These are phyloP conservation scores for Oscheius onirici DNA, from an alignment of 2,888 invertebrate species.

Conservation along the genomic window DNA sequence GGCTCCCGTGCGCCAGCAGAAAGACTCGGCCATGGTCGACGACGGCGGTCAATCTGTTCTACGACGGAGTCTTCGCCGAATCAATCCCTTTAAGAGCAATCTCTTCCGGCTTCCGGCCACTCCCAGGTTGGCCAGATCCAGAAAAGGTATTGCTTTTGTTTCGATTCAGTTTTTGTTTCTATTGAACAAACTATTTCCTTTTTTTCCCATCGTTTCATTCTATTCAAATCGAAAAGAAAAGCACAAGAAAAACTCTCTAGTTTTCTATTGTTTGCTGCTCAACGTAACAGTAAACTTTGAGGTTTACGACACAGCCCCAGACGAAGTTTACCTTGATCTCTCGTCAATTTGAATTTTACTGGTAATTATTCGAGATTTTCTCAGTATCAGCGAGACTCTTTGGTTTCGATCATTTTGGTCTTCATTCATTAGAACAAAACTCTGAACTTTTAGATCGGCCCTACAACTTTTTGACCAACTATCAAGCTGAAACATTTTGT, in stretches of 20 bases:
- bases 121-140: slow-evolving; percentile 27
- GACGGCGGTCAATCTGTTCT: slow-evolving; percentile 16
- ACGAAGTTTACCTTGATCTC: neutral
- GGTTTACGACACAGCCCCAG: neutral
- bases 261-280: neutral
- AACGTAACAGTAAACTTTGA: neutral
- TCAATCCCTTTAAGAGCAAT: slow-evolving; percentile 33
- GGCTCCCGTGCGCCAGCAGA: neutral
- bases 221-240: neutral
- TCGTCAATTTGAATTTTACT: neutral
- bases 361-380: too few species aligned
- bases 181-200: neutral
- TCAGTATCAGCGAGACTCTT: too few species aligned
- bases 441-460: too few species aligned
- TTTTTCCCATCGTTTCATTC: neutral
- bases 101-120: slow-evolving; percentile 35
- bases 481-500: too few species aligned
- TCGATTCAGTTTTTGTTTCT: neutral
- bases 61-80: slow-evolving; percentile 31
- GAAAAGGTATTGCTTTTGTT: slow-evolving; percentile 21
- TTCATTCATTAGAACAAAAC: too few species aligned
- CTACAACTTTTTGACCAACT: too few species aligned
- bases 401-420: too few species aligned
- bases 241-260: neutral
- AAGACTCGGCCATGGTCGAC: slow-evolving; percentile 18